These are phyloP conservation scores for Diabrotica balteata DNA, from an alignment of 2,888 invertebrate genomes.

Conservation along the genomic window DNA sequence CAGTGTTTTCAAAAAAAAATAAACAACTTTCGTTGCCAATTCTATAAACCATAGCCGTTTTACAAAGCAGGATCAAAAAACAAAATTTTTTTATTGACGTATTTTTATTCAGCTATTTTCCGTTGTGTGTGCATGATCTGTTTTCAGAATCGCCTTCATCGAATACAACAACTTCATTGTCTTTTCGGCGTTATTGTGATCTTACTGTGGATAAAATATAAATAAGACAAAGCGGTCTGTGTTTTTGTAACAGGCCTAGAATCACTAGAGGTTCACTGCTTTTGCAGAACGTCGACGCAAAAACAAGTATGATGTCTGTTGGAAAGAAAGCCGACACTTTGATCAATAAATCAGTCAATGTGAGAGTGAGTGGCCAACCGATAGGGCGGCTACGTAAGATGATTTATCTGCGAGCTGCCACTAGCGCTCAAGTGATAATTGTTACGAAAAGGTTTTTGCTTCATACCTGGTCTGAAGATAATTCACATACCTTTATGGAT, in stretches of 20 bases:
- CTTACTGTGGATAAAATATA: conserved; percentile 22
- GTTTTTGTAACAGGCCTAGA: conserved; percentile 26
- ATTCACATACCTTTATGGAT: too few species aligned
- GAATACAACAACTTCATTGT: conserved; percentile 24
- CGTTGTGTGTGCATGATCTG: conserved; percentile 19
- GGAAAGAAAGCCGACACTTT: conserved; percentile 51
- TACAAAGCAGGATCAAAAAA: too few species aligned
- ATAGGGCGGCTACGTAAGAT: conserved; percentile 59
- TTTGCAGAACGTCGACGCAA: conserved; percentile 24
- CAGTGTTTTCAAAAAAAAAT: too few species aligned
- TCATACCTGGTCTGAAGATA: conserved; percentile 49
- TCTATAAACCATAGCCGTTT: too few species aligned
- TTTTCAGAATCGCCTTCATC: conserved; percentile 14
- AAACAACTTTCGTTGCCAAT: too few species aligned
- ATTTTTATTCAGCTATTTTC: conserved; percentile 6
- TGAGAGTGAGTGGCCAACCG: conserved; percentile 55
- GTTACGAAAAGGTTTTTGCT: conserved; percentile 58
- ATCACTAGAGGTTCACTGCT: conserved; percentile 19
- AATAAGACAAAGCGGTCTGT: conserved; percentile 23
- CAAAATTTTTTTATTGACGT: too few species aligned
- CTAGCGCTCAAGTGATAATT: conserved; percentile 60
- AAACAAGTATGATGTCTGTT: conserved; percentile 33
- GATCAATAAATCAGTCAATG: conserved; percentile 60
- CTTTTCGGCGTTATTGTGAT: conserved; percentile 26
- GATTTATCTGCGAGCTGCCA: conserved; percentile 58